phyloP scores from a whole-genome alignment of 2,888 invertebrate genomes.

The Tenodera sinensis region DNA sequence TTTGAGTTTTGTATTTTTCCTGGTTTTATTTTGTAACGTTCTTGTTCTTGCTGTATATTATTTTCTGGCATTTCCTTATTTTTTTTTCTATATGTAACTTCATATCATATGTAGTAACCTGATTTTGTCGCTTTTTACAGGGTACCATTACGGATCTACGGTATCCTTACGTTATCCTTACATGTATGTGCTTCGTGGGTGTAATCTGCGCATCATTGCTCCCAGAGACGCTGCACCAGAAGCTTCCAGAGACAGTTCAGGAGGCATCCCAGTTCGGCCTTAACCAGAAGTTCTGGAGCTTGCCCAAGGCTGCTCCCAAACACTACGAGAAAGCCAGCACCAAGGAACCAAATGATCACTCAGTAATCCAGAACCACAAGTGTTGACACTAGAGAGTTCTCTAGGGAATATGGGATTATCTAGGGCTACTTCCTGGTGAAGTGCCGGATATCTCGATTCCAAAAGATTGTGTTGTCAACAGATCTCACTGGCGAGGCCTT shows the following conservation, averaged over 20 bases:
- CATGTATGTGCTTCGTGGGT: slow-evolving; percentile 47
- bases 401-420: neutral
- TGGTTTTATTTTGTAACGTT: too few species aligned
- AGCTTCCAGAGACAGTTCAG: slow-evolving; percentile 60
- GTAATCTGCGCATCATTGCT: slow-evolving; percentile 50
- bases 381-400: neutral
- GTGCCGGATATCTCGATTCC: neutral
- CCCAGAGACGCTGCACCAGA: slow-evolving; percentile 61
- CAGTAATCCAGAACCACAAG: neutral
- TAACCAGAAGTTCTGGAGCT: slow-evolving; percentile 40
- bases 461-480: neutral
- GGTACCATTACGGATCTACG: slow-evolving; percentile 39
- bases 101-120: too few species aligned
- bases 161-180: slow-evolving; percentile 45
- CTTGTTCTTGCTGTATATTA: too few species aligned
- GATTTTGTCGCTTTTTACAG: neutral
- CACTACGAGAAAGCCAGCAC: neutral
- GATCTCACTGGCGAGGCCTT: neutral
- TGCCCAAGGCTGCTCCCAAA: neutral
- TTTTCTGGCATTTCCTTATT: too few species aligned
- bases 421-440: neutral
- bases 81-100: too few species aligned
- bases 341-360: neutral
- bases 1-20: too few species aligned
- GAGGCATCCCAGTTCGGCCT: slow-evolving; percentile 58